phyloP scores from a whole-genome alignment of 2,888 invertebrate genomes.

The Sarcophaga variegata region DNA sequence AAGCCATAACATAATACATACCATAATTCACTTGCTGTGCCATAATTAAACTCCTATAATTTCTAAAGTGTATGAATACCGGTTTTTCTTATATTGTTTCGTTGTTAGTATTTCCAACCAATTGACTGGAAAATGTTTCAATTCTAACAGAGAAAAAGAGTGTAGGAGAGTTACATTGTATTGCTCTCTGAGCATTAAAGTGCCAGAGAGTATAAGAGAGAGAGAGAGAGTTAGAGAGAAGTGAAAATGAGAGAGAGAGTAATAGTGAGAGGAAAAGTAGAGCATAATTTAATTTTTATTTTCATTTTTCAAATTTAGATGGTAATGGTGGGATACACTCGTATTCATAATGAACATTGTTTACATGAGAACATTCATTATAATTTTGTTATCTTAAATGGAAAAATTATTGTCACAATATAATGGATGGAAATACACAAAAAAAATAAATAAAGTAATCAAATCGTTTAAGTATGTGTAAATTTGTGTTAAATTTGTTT shows the following conservation, averaged over 20 bases:
- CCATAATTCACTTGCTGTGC: too few relatives aligned
- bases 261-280: not conserved
- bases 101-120: slow-evolving; percentile 15
- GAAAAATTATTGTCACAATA: slow-evolving; percentile 29
- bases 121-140: not conserved
- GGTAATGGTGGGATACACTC: not conserved
- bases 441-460: not conserved
- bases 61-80: too few relatives aligned
- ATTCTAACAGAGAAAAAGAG: not conserved
- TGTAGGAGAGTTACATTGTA: not conserved
- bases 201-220: not conserved
- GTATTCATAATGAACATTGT: slow-evolving; percentile 2
- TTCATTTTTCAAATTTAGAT: too few relatives aligned
- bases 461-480: not conserved
- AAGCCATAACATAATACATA: too few relatives aligned
- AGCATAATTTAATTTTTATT: not conserved
- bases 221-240: not conserved
- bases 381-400: slow-evolving; percentile 45
- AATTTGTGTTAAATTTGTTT: too few relatives aligned
- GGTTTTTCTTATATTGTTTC: not conserved
- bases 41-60: too few relatives aligned
- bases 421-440: slow-evolving; percentile 11
- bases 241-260: not conserved
- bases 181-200: too few relatives aligned
- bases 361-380: slow-evolving; percentile 12